Conservation (phyloP, 1,140 invertebrate species). For the Cotesia chilonis region DNA sequence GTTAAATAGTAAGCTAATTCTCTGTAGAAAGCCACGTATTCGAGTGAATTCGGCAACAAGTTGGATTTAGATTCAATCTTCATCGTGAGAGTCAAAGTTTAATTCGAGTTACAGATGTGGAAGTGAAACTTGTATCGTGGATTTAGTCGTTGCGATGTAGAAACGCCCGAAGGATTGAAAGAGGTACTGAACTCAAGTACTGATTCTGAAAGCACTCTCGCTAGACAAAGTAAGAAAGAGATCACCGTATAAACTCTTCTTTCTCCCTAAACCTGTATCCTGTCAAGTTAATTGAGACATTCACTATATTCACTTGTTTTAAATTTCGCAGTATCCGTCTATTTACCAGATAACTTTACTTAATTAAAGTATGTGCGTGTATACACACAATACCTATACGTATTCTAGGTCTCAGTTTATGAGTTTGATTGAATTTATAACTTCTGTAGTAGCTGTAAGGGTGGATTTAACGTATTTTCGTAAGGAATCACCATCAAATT, state of each 20-base stretch:
- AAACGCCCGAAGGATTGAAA: constrained; percentile 20
- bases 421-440: too few species aligned
- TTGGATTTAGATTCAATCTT: constrained; percentile 45
- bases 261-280: constrained; percentile 38
- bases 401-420: too few species aligned
- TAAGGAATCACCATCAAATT: too few species aligned
- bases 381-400: too few species aligned
- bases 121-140: constrained; percentile 37
- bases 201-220: too few species aligned
- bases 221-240: too few species aligned
- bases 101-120: constrained; percentile 36
- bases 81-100: constrained; percentile 41
- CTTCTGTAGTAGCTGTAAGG: too few species aligned
- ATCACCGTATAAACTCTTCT: constrained; percentile 5
- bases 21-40: constrained; percentile 26
- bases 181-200: neutral
- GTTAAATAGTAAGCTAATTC: constrained; percentile 15
- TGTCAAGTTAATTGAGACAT: constrained; percentile 49
- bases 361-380: neutral
- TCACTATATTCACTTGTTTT: constrained; percentile 40
- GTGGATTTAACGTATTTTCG: too few species aligned
- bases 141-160: constrained; percentile 24
- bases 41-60: constrained; percentile 36
- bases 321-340: constrained; percentile 10
- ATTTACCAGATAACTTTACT: constrained; percentile 2